phyloP scores from a whole-genome alignment of 1,140 invertebrate species.

The Bombus cullumanus region DNA sequence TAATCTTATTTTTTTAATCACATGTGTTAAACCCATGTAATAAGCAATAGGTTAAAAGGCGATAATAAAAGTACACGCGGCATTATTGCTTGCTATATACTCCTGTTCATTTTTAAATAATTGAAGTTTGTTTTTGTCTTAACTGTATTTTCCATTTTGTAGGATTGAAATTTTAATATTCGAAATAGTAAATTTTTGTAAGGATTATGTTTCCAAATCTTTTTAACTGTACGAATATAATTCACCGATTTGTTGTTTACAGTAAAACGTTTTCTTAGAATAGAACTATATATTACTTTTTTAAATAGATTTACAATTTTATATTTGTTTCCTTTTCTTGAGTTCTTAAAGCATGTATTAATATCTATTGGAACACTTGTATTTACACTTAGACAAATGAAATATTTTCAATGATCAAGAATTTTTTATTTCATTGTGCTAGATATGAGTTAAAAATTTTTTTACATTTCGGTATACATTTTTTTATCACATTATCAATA shows the following conservation, averaged over 20 bases:
- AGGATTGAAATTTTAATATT: not conserved
- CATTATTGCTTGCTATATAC: slow-evolving; percentile 51
- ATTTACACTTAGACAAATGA: not conserved
- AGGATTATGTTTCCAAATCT: not conserved
- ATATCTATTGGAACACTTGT: not conserved
- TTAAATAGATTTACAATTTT: not conserved
- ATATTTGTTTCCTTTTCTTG: not conserved
- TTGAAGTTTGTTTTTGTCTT: not conserved
- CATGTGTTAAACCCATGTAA: slow-evolving; percentile 48
- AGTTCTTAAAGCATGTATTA: too few relatives aligned
- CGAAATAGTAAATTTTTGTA: not conserved
- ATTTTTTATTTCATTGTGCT: not conserved
- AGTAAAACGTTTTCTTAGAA: not conserved
- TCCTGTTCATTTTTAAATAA: slow-evolving; percentile 5
- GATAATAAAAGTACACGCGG: slow-evolving; percentile 52
- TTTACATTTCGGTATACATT: slow-evolving; percentile 1
- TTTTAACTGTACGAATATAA: not conserved
- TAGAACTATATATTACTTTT: not conserved
- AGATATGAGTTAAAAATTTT: not conserved
- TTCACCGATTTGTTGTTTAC: not conserved
- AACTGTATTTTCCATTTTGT: not conserved
- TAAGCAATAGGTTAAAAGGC: slow-evolving; percentile 40
- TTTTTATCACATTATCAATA: slow-evolving; percentile 14
- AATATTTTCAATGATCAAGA: slow-evolving; percentile 17
- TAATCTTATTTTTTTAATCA: slow-evolving; percentile 67